These are phyloP conservation scores for Pontoporia blainvillei DNA, from an alignment of 2,113 vertebrate species.

Conservation along the genomic window DNA sequence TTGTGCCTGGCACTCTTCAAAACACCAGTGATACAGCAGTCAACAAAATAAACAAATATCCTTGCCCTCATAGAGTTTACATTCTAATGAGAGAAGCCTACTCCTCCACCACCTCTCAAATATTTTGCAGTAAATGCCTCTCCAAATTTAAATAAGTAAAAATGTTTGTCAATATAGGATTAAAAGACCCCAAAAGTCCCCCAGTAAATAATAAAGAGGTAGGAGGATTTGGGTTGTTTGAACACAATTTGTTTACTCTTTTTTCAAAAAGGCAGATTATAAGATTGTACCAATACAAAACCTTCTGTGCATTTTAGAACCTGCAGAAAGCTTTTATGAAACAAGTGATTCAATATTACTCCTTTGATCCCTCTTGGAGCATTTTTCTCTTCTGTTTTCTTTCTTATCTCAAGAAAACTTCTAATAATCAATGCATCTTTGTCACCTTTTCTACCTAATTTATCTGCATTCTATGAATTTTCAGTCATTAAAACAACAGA, in stretches of 20 bases:
- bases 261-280: not conserved
- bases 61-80: not conserved
- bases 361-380: not conserved
- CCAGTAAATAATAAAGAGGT: not conserved
- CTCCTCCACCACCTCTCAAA: not conserved
- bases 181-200: not conserved
- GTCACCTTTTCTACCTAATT: not conserved
- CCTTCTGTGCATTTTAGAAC: not conserved
- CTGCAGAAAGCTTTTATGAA: not conserved
- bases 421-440: not conserved
- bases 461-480: not conserved
- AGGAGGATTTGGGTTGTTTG: not conserved
- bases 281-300: not conserved
- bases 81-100: not conserved
- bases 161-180: not conserved
- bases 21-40: not conserved
- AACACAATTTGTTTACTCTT: not conserved
- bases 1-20: not conserved
- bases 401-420: not conserved
- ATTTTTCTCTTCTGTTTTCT: not conserved
- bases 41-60: not conserved
- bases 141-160: not conserved
- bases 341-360: not conserved
- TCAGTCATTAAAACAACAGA: not conserved
- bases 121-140: not conserved